These are phyloP conservation scores for Oryzias javanicus DNA, from an alignment of 2,113 vertebrate genomes.

Conservation along the genomic window DNA sequence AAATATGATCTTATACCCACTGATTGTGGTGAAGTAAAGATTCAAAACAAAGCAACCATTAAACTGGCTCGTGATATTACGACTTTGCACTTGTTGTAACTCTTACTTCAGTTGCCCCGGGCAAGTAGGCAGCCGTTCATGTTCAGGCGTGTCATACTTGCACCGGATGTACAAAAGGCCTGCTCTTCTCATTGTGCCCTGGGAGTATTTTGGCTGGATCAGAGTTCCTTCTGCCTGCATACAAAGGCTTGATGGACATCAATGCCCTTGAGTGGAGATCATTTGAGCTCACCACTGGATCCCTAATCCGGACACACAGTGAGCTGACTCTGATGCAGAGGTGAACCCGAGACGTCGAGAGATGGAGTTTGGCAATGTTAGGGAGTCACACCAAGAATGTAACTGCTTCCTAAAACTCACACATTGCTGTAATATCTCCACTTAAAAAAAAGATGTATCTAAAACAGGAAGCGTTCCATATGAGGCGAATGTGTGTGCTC, in stretches of 20 bases:
- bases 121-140: not conserved
- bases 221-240: constrained; percentile 64
- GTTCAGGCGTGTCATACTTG: constrained; percentile 26
- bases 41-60: too few species aligned
- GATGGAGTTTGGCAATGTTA: constrained; percentile 27
- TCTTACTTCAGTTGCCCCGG: not conserved
- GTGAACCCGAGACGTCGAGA: constrained; percentile 22
- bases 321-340: constrained; percentile 15
- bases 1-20: too few species aligned
- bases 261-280: constrained; percentile 68
- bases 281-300: constrained; percentile 58
- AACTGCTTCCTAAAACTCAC: too few species aligned
- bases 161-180: constrained; percentile 21
- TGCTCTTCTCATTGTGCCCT: constrained; percentile 42
- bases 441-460: too few species aligned
- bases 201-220: constrained; percentile 66
- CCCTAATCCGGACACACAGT: constrained; percentile 53
- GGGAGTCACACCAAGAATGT: constrained; percentile 16
- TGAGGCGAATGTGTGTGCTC: constrained; percentile 25
- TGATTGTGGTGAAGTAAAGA: too few species aligned
- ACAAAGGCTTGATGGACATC: constrained; percentile 52
- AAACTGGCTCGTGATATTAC: not conserved
- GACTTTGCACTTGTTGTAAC: not conserved
- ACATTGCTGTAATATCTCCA: too few species aligned
- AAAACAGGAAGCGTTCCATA: constrained; percentile 11